These are phyloP conservation scores for Notodonta ziczac DNA, from an alignment of 2,888 invertebrate genomes.

Conservation along the genomic window DNA sequence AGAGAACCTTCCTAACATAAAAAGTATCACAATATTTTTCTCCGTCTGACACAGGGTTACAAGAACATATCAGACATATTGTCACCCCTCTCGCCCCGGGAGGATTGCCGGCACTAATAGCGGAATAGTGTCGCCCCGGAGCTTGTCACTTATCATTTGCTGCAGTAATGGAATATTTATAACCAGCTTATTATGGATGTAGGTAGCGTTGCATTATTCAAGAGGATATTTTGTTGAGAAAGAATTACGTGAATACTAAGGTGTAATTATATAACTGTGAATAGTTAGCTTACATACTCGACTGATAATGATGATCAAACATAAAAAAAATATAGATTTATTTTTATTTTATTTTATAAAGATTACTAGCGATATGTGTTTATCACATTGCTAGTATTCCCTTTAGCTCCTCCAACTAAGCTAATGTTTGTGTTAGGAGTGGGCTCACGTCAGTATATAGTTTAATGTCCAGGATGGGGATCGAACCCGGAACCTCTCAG, in stretches of 20 bases:
- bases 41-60: slow-evolving; percentile 4
- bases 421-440: too few relatives aligned
- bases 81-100: slow-evolving; percentile 42
- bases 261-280: not conserved
- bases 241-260: not conserved
- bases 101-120: slow-evolving; percentile 45
- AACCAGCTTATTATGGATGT: slow-evolving; percentile 30
- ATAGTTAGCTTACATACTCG: too few relatives aligned
- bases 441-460: too few relatives aligned
- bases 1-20: not conserved
- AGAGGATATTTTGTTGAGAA: not conserved
- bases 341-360: too few relatives aligned
- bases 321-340: too few relatives aligned
- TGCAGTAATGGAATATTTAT: slow-evolving; percentile 45
- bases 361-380: too few relatives aligned
- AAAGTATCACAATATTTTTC: not conserved
- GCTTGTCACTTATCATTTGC: slow-evolving; percentile 55
- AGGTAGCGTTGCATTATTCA: slow-evolving; percentile 1
- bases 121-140: slow-evolving; percentile 50
- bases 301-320: too few relatives aligned
- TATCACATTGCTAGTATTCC: too few relatives aligned
- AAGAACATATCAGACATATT: slow-evolving; percentile 42
- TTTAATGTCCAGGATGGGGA: too few relatives aligned
- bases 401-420: too few relatives aligned
- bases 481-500: too few relatives aligned